phyloP scores from a whole-genome alignment of 2,888 invertebrate genomes.

The Stenichneumon culpator region DNA sequence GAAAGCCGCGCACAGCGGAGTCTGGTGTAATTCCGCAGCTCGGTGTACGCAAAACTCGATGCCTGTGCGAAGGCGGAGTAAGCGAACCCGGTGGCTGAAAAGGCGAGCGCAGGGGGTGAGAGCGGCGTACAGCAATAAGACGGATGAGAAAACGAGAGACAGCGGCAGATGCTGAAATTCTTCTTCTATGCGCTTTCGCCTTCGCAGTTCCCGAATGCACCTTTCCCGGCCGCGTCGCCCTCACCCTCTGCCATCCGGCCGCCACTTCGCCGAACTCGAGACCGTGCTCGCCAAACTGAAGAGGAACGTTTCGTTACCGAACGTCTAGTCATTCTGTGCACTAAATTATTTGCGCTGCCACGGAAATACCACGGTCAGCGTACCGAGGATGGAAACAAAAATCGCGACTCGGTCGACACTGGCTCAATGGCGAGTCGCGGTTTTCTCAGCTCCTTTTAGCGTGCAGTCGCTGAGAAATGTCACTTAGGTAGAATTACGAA shows the following conservation, averaged over 20 bases:
- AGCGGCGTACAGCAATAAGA: slow-evolving; percentile 76
- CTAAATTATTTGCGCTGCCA: neutral
- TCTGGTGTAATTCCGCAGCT: neutral
- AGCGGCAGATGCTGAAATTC: slow-evolving; percentile 81
- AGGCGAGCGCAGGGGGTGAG: slow-evolving; percentile 38
- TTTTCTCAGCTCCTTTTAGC: no score
- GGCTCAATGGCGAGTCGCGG: no score
- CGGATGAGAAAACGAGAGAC: slow-evolving; percentile 81
- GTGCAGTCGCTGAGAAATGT: no score
- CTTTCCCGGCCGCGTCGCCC: neutral
- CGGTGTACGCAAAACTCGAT: slow-evolving; percentile 14
- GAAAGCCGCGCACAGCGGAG: slow-evolving; percentile 7
- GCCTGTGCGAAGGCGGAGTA: slow-evolving; percentile 8
- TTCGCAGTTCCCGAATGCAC: slow-evolving; percentile 73
- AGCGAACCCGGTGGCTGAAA: slow-evolving; percentile 44
- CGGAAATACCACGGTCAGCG: neutral
- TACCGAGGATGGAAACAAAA: no score
- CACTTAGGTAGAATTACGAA: no score
- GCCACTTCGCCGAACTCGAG: neutral
- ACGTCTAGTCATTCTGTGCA: neutral
- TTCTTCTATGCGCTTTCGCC: slow-evolving; percentile 76
- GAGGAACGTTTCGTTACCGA: neutral
- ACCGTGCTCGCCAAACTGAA: neutral
- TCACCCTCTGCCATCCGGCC: slow-evolving; percentile 7
- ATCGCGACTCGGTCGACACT: no score